A percentile compares a stretch with the other conserved stretches of the same genome.
Evolutionary conservation across 2,113 vertebrate species (phyloP).

Genomic region (Marmota monax): DNA sequence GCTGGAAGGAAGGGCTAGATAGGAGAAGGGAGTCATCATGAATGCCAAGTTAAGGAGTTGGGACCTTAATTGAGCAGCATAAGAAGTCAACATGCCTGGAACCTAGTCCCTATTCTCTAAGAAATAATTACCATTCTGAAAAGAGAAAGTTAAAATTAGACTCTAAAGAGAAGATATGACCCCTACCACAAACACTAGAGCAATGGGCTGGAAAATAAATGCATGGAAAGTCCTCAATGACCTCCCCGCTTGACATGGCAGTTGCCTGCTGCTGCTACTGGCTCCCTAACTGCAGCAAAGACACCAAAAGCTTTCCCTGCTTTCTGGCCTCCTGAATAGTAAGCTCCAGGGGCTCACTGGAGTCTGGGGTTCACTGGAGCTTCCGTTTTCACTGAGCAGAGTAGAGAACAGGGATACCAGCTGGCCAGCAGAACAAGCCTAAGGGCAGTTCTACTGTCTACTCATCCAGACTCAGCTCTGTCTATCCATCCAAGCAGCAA

Average conservation of each 20-base stretch:
- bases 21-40: neutral
- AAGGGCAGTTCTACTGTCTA: neutral
- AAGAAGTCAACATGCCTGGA: neutral
- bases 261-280: neutral
- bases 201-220: neutral
- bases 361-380: neutral
- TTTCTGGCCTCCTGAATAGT: neutral
- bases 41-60: neutral
- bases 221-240: fast-evolving
- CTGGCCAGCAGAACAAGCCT: neutral
- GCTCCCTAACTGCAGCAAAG: neutral
- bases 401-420: neutral
- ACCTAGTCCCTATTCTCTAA: neutral
- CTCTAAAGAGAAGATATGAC: conserved; percentile 1
- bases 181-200: neutral
- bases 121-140: neutral
- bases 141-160: neutral
- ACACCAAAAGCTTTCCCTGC: neutral
- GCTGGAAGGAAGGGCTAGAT: neutral
- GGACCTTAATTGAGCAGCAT: neutral
- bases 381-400: neutral
- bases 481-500: neutral
- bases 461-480: no score
- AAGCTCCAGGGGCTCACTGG: neutral
- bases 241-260: neutral